Evolutionary conservation across 2,888 invertebrate species (phyloP), one percentile per base, ranked within the genome.

Genomic region (Protodeltote pygarga): DNA sequence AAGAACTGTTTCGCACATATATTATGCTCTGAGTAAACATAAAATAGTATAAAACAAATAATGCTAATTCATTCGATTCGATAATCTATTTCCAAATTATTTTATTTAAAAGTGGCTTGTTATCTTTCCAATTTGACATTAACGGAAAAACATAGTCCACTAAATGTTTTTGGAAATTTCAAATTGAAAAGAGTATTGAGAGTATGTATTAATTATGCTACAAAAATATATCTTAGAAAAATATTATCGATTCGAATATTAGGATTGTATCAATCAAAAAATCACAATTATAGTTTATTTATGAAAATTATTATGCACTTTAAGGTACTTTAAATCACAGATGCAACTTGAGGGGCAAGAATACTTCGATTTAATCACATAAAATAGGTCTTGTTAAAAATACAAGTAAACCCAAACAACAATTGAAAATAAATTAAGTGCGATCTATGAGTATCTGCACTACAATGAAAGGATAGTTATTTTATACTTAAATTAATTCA

Each of bases 271-370:
- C 33, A 68, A 54, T 58, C 51, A n/a, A n/a, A n/a, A n/a, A n/a
- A n/a, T n/a, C 48, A 58, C 62, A 46, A 54, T 65, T 53, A 49
- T 42, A 51, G 48, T 46, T 47, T 49, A 53, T 40, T n/a, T n/a
- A n/a, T n/a, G n/a, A 53, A 17, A 33, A 64, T 40, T 71, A 77
- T 71, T 81, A 79, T 77, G 79, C 76, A 62, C 58, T 71, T 45
- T 70, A 72, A 75, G 72, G 73, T 77, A 78, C 75, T 65, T 69
- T 74, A 72, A 83, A 89, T 89, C 88, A 89, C 88, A 89, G 87
- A 81, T 81, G 79, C 77, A 83, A 78, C 72, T 73, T 72, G 46
- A 62, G 72, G 77, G 88, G 88, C 88, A 89, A 89, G 85, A 81
- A 70, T 46, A 48, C 41, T 38, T 62, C 31, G 21, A 50, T 44